phyloP scores from a whole-genome alignment of 2,113 vertebrate species.

The Pardalotus punctatus region DNA sequence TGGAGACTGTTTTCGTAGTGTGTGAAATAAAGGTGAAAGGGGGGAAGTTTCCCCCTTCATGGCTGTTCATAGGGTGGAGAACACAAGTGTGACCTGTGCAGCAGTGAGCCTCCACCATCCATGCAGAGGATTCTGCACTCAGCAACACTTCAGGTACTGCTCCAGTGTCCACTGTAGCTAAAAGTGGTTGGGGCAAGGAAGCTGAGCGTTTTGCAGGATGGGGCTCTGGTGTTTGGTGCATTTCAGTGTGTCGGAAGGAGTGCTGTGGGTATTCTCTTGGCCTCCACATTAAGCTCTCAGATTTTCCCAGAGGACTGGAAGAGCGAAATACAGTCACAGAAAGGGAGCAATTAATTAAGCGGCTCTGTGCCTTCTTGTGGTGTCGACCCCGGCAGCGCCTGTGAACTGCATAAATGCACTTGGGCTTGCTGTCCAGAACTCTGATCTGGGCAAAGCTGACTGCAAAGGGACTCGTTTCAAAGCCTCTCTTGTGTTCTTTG shows the following conservation, averaged over 20 bases:
- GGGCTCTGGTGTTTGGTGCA: neutral
- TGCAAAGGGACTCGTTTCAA: constrained; percentile 26
- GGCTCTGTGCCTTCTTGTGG: neutral
- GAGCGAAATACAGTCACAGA: neutral
- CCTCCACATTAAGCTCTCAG: neutral
- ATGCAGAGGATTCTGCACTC: fast-evolving
- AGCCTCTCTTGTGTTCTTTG: constrained; percentile 33
- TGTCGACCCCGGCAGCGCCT: neutral
- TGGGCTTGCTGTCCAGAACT: neutral
- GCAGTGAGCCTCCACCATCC: neutral
- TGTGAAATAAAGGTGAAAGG: neutral
- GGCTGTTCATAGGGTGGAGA: neutral
- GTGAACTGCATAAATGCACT: neutral
- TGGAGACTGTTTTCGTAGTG: neutral
- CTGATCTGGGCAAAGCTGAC: neutral
- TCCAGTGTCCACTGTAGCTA: neutral
- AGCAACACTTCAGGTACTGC: fast-evolving
- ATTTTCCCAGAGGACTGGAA: neutral
- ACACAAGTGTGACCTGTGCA: neutral
- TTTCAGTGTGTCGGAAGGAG: neutral
- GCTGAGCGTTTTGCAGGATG: neutral
- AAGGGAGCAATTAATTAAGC: constrained; percentile 17
- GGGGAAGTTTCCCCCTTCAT: neutral
- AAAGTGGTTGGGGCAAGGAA: neutral
- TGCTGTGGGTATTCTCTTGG: neutral